Evolutionary conservation across 2,113 vertebrate genomes (phyloP), one percentile per base, ranked within the genome.

Genomic region (Pavo muticus): DNA sequence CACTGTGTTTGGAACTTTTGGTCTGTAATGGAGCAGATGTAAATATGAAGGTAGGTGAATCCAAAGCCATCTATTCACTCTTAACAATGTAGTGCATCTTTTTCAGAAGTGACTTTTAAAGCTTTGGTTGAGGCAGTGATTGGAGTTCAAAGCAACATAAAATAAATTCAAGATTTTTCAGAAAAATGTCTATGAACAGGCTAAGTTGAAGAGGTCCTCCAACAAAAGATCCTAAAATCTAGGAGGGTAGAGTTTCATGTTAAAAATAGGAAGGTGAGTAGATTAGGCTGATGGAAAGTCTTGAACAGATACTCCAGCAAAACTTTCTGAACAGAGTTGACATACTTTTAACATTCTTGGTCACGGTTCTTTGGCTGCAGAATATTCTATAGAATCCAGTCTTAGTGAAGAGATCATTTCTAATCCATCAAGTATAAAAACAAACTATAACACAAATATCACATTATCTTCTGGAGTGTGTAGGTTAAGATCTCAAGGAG

Each of bases 1-100:
- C 99, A 0, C 96, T 99, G 77, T 99, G 99, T 94, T 98, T 99
- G 97, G 99, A 99, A 96, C 98, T 99, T 57, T 97, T 99, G n/a
- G 98, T 99, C 90, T 98, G 98, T 96, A 99, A 99, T 10, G 98
- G 99, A 47, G 99, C 99, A 10, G 99, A 99, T 84, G 98, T 99
- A 95, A 99, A 99, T 97, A 98, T 98, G 96, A 99, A 99, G 98
- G 99, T 99, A 97, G 91, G 97, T 94, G 27, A 91, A 71, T 32
- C 52, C 50, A 87, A 75, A 94, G 35, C 32, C 35, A 65, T 88
- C 59, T 21, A 13, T 47, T 86, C 44, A 24, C 37, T n/a, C 35
- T 65, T 87, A 24, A 77, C 52, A 47, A 11, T 50, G 14, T 18
- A 24, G 8, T 64, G 6, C 0, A 0, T 68, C 27, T 60, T 68